These are phyloP conservation scores for Acinonyx jubatus DNA, from an alignment of 2,113 vertebrate species.

Conservation along the genomic window DNA sequence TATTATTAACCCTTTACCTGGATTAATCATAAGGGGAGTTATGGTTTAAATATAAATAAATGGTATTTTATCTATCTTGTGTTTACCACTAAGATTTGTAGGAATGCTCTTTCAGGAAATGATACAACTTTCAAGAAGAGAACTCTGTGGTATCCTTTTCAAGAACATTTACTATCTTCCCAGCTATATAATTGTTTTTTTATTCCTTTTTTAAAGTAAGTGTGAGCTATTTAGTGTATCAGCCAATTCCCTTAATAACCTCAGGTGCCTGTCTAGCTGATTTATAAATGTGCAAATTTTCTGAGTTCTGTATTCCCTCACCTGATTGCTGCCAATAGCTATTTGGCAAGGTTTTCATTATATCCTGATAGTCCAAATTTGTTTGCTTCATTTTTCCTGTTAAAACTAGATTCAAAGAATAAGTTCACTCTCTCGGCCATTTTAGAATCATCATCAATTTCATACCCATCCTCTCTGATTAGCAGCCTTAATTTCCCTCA, in stretches of 20 bases:
- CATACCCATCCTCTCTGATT: not conserved
- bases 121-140: not conserved
- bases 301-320: constrained; percentile 8
- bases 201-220: not conserved
- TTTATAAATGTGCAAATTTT: constrained; percentile 58
- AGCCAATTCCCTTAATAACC: constrained; percentile 25
- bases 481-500: not conserved
- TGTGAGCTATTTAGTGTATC: not conserved
- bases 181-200: not conserved
- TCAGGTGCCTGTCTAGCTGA: constrained; percentile 45
- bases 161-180: not conserved
- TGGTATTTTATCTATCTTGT: not conserved
- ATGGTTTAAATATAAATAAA: not conserved
- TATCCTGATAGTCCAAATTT: constrained; percentile 47
- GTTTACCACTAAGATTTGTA: not conserved
- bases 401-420: constrained; percentile 54
- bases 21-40: not conserved
- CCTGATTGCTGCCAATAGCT: constrained; percentile 49
- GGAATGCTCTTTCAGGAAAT: not conserved
- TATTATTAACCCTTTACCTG: not conserved
- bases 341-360: constrained; percentile 61
- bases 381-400: constrained; percentile 65
- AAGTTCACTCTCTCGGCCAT: not conserved
- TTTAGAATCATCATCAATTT: constrained; percentile 41
- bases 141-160: not conserved